Evolutionary conservation across 2,113 vertebrate genomes (phyloP).

Genomic region (Coracopsis vasa): DNA sequence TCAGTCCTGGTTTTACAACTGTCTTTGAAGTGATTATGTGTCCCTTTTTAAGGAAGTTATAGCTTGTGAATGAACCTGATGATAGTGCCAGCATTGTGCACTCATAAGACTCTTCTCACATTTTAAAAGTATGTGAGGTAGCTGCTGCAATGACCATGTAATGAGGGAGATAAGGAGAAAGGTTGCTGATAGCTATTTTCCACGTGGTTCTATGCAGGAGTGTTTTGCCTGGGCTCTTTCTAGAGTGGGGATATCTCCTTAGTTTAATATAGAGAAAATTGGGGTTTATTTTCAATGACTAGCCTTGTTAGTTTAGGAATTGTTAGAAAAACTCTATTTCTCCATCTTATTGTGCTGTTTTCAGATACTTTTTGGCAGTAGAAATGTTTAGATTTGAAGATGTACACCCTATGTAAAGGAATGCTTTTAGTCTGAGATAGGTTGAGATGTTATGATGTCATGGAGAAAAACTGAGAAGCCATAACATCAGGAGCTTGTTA

Average conservation of each 20-base stretch:
- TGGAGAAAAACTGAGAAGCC: background rate
- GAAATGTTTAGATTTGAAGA: background rate
- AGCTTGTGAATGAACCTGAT: background rate
- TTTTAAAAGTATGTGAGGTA: background rate
- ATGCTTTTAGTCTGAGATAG: background rate
- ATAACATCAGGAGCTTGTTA: background rate
- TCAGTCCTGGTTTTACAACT: background rate
- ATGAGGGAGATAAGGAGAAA: background rate
- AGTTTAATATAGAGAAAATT: background rate
- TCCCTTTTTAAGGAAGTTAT: background rate
- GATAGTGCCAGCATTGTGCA: background rate
- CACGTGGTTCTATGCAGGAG: background rate
- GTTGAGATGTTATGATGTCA: background rate
- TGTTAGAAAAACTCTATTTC: background rate
- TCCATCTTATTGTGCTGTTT: background rate
- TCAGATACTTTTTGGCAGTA: background rate
- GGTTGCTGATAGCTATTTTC: background rate
- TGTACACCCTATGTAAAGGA: background rate
- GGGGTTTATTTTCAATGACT: background rate
- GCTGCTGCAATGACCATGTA: rapidly evolving
- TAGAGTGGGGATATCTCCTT: background rate
- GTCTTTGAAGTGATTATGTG: background rate
- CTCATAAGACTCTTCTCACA: background rate
- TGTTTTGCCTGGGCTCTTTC: background rate
- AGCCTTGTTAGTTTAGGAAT: background rate